phyloP scores from a whole-genome alignment of 2,113 vertebrate species.

The Erpornis zantholeuca region DNA sequence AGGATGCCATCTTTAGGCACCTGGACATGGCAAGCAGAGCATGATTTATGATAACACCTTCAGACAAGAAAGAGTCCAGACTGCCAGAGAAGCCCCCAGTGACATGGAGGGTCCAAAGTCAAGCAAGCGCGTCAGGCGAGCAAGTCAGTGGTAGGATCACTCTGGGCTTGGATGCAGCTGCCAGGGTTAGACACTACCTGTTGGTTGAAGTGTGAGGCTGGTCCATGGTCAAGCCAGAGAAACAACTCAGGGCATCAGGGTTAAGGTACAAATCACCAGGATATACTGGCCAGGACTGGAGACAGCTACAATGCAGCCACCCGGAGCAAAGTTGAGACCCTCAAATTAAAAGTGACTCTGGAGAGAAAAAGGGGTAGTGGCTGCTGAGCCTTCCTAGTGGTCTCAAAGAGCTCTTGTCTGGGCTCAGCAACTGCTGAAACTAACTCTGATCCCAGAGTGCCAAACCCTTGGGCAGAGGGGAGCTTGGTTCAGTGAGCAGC shows the following conservation, averaged over 20 bases:
- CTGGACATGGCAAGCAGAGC: background rate
- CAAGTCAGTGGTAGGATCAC: background rate
- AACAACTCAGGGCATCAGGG: background rate
- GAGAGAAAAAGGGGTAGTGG: background rate
- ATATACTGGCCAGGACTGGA: background rate
- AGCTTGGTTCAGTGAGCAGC: background rate
- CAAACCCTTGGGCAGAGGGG: background rate
- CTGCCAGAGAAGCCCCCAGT: background rate
- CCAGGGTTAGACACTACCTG: background rate
- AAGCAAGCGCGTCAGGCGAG: background rate
- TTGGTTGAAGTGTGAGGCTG: background rate
- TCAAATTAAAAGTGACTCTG: background rate
- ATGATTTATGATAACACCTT: background rate
- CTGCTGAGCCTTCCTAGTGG: background rate
- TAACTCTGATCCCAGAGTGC: background rate
- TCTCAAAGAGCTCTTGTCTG: background rate
- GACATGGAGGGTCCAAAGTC: background rate
- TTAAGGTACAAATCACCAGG: background rate
- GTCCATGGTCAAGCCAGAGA: background rate
- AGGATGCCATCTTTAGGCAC: background rate
- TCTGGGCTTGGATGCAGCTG: background rate
- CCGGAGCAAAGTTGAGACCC: background rate
- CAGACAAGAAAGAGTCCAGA: background rate
- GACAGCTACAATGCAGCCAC: fast-evolving
- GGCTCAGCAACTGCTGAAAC: background rate